Percentiles rank a stretch among this genome's conserved stretches.
phyloP scores from a whole-genome alignment of 2,888 invertebrate genomes.

The Drosophila merina region DNA sequence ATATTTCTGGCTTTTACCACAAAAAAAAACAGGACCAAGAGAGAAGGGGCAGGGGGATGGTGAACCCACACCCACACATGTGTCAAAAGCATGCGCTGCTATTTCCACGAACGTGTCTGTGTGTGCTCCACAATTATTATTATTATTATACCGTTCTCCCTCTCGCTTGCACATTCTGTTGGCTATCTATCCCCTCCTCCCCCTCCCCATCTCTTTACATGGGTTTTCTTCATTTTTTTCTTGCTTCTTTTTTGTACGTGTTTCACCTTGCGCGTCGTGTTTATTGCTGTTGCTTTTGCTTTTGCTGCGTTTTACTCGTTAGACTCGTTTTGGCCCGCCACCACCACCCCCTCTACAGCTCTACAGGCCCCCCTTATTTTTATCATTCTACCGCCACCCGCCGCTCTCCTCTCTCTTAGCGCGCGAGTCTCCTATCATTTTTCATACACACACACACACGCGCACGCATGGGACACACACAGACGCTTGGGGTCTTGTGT shows the following conservation, averaged over 20 bases:
- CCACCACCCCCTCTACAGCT: slow-evolving; percentile 3
- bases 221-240: slow-evolving; percentile 46
- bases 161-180: background rate
- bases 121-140: slow-evolving; percentile 72
- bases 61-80: slow-evolving; percentile 27
- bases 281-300: slow-evolving; percentile 42
- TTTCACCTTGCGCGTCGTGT: slow-evolving; percentile 70
- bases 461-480: background rate
- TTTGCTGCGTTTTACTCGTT: slow-evolving; percentile 66
- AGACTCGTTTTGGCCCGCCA: slow-evolving; percentile 58
- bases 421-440: slow-evolving; percentile 57
- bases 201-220: slow-evolving; percentile 17
- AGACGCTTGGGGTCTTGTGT: background rate
- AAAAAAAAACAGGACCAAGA: background rate
- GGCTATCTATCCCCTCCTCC: background rate
- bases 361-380: background rate
- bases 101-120: slow-evolving; percentile 23
- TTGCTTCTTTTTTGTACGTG: slow-evolving; percentile 48
- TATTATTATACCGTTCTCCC: slow-evolving; percentile 33
- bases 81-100: slow-evolving; percentile 44
- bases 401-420: slow-evolving; percentile 22
- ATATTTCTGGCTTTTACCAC: slow-evolving; percentile 48
- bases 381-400: background rate
- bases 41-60: background rate
- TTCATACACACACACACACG: slow-evolving; percentile 48